Percentiles rank a stretch among this genome's conserved stretches.
Evolutionary conservation across 2,888 invertebrate genomes (phyloP).

Genomic region (Melinaea menophilus): DNA sequence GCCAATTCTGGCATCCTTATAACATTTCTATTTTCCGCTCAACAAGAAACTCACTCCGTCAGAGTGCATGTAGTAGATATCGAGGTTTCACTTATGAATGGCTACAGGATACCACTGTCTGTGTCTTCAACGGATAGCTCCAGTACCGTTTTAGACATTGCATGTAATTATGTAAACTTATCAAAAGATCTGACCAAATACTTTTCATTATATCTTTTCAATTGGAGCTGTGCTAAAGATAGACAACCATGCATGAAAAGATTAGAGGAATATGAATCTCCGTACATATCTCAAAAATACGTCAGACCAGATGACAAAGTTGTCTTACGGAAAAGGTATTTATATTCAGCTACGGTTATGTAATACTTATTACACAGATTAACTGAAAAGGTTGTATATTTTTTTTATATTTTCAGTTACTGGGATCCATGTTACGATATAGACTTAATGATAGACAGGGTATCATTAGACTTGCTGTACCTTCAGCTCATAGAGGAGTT

Average conservation of each 20-base stretch:
- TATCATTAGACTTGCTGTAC: slow-evolving; percentile 91
- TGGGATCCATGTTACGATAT: slow-evolving; percentile 93
- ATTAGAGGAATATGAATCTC: slow-evolving; percentile 97
- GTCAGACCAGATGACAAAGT: slow-evolving; percentile 86
- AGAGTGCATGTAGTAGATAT: slow-evolving; percentile 84
- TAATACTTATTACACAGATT: not conserved
- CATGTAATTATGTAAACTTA: slow-evolving; percentile 88
- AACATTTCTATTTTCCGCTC: slow-evolving; percentile 93
- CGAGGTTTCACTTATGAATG: slow-evolving; percentile 91
- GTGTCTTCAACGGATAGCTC: slow-evolving; percentile 90
- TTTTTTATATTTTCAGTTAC: slow-evolving; percentile 78
- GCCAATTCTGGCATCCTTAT: slow-evolving; percentile 88
- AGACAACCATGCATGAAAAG: slow-evolving; percentile 88
- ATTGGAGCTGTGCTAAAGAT: slow-evolving; percentile 84
- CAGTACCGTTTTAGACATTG: slow-evolving; percentile 88
- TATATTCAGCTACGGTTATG: not conserved
- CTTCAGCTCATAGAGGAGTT: slow-evolving; percentile 92
- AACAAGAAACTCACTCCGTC: slow-evolving; percentile 89
- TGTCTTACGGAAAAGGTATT: slow-evolving; percentile 90
- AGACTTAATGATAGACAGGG: slow-evolving; percentile 87
- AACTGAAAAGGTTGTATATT: not conserved
- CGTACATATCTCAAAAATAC: slow-evolving; percentile 93
- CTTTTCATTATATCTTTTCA: slow-evolving; percentile 93
- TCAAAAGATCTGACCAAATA: slow-evolving; percentile 88
- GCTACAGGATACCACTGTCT: slow-evolving; percentile 88